phyloP scores from a whole-genome alignment of 2,113 vertebrate species.

The Anarrhichthys ocellatus region DNA sequence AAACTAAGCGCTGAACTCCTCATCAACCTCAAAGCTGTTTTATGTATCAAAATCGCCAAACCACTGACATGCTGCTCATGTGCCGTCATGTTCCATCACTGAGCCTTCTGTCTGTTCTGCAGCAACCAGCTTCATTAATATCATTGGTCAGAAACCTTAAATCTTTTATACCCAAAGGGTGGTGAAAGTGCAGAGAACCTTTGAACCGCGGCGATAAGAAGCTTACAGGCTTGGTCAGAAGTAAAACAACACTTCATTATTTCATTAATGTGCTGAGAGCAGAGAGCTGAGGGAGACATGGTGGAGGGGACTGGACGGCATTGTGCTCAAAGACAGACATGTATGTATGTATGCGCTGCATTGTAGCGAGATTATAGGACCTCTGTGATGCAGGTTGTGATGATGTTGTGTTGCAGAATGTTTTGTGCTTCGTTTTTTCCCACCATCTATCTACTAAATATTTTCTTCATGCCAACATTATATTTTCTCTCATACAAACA shows the following conservation, averaged over 20 bases:
- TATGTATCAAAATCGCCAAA: background rate
- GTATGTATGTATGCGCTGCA: constrained; percentile 22
- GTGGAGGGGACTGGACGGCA: background rate
- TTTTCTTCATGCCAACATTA: background rate
- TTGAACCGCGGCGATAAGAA: constrained; percentile 70
- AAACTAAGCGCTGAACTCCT: background rate
- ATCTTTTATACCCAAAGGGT: constrained; percentile 22
- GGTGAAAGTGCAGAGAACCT: constrained; percentile 54
- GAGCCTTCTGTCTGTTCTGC: background rate
- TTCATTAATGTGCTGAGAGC: constrained; percentile 38
- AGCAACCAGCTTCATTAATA: too few species aligned
- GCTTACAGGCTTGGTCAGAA: constrained; percentile 63
- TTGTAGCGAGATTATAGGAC: background rate
- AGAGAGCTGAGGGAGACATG: constrained; percentile 41
- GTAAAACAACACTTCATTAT: constrained; percentile 62
- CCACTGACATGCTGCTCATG: background rate
- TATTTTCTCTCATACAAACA: background rate
- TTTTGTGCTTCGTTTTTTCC: background rate
- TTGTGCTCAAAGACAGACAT: background rate
- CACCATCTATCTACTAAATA: background rate
- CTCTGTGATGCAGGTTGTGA: background rate
- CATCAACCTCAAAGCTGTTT: background rate
- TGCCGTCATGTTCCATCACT: background rate
- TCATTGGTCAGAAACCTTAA: constrained; percentile 1
- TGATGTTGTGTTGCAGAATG: background rate